Conservation (phyloP, 2,888 invertebrate genomes). For the Cheilosia scutellata region DNA sequence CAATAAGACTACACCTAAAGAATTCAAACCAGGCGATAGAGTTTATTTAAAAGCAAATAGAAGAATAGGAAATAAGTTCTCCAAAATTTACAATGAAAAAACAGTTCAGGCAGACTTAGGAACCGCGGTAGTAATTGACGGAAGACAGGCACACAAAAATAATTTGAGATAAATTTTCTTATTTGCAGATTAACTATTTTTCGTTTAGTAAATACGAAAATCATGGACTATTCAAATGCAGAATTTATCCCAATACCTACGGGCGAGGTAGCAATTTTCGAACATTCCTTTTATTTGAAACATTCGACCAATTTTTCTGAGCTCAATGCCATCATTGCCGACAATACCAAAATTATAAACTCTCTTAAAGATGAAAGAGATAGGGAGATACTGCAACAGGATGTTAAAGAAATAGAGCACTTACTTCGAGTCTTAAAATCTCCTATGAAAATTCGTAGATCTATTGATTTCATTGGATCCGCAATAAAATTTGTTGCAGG, state of each 20-base stretch:
- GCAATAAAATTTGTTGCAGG: conserved; percentile 23
- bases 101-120: conserved; percentile 20
- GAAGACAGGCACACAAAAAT: conserved; percentile 1
- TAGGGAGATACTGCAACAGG: background rate
- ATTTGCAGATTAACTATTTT: background rate
- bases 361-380: background rate
- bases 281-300: conserved; percentile 1
- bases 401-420: conserved; percentile 15
- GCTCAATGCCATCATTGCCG: too few relatives aligned
- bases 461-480: conserved; percentile 24
- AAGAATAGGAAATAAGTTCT: conserved; percentile 31
- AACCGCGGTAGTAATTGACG: conserved; percentile 9
- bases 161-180: conserved; percentile 10
- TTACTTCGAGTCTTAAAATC: background rate
- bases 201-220: background rate
- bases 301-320: background rate
- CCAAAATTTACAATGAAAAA: conserved; percentile 35
- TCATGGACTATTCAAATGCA: background rate
- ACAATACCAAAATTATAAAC: background rate
- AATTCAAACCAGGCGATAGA: conserved; percentile 14
- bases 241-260: conserved; percentile 3
- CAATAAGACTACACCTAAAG: background rate
- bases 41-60: conserved; percentile 18
- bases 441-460: conserved; percentile 7
- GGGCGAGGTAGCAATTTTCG: conserved; percentile 6